Conservation (phyloP, 2,888 invertebrate genomes). For the Labia minor region DNA sequence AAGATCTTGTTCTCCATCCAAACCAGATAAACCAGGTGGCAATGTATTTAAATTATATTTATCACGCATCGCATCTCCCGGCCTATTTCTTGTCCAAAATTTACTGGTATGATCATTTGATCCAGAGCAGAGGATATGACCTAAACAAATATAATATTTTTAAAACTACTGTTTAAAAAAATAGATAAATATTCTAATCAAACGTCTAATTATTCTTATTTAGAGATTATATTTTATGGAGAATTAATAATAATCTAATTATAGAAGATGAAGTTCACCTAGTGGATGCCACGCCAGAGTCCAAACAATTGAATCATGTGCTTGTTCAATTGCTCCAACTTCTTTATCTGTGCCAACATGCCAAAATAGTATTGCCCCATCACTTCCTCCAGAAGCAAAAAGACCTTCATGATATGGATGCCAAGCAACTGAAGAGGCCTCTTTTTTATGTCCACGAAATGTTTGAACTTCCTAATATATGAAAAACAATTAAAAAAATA, state of each 20-base stretch:
- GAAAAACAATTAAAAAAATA: too few species aligned
- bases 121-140: constrained; percentile 93
- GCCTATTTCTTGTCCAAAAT: constrained; percentile 98
- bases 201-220: too few species aligned
- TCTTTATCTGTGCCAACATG: constrained; percentile 97
- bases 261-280: constrained; percentile 47
- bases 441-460: constrained; percentile 98
- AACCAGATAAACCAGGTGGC: constrained; percentile 65
- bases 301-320: constrained; percentile 99
- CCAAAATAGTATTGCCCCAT: constrained; percentile 98
- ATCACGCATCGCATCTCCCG: constrained; percentile 96
- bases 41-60: constrained; percentile 91
- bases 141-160: constrained; percentile 29
- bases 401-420: constrained; percentile 96
- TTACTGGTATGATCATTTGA: constrained; percentile 99
- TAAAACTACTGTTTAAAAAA: too few species aligned
- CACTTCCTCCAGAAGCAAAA: constrained; percentile 96
- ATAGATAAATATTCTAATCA: too few species aligned
- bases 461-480: constrained; percentile 68
- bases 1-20: constrained; percentile 55
- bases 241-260: too few species aligned
- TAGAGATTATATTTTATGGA: too few species aligned
- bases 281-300: constrained; percentile 98
- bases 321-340: constrained; percentile 94
- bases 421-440: constrained; percentile 95